Evolutionary conservation across 2,888 invertebrate species (phyloP).

Genomic region (Apotomis turbidana): DNA sequence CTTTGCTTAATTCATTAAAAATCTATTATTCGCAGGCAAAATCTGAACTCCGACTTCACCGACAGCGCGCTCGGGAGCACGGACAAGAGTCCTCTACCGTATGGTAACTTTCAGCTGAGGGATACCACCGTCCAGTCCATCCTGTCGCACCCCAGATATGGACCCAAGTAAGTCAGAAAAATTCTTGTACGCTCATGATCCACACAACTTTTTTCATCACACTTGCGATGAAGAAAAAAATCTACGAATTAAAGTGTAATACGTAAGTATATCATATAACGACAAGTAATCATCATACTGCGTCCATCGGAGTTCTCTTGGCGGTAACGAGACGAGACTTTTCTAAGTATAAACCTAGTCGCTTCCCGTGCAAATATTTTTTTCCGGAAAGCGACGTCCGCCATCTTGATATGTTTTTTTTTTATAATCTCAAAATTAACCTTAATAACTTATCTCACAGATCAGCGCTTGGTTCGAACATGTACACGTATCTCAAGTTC

Average conservation of each 20-base stretch:
- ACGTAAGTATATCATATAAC: too few species aligned
- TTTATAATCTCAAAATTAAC: neutral
- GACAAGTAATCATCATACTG: too few species aligned
- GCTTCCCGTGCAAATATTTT: too few species aligned
- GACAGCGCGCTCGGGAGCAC: constrained; percentile 96
- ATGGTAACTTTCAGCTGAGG: constrained; percentile 96
- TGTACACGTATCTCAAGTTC: constrained; percentile 97
- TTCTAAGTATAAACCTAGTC: too few species aligned
- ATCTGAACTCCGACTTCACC: constrained; percentile 97
- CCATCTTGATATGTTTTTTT: too few species aligned
- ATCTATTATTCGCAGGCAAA: constrained; percentile 87
- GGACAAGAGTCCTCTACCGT: constrained; percentile 96
- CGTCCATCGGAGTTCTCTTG: too few species aligned
- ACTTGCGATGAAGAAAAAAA: too few species aligned
- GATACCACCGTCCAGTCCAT: constrained; percentile 97
- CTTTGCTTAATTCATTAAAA: neutral
- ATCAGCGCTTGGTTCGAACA: constrained; percentile 94
- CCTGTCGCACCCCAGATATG: constrained; percentile 94
- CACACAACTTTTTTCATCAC: too few species aligned
- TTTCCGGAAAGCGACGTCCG: too few species aligned
- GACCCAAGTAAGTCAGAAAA: constrained; percentile 88
- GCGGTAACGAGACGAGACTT: too few species aligned
- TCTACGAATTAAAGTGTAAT: too few species aligned
- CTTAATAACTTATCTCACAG: constrained; percentile 64
- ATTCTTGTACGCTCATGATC: neutral